Evolutionary conservation across 2,113 vertebrate species (phyloP).

Genomic region (Brevimyrus niger): DNA sequence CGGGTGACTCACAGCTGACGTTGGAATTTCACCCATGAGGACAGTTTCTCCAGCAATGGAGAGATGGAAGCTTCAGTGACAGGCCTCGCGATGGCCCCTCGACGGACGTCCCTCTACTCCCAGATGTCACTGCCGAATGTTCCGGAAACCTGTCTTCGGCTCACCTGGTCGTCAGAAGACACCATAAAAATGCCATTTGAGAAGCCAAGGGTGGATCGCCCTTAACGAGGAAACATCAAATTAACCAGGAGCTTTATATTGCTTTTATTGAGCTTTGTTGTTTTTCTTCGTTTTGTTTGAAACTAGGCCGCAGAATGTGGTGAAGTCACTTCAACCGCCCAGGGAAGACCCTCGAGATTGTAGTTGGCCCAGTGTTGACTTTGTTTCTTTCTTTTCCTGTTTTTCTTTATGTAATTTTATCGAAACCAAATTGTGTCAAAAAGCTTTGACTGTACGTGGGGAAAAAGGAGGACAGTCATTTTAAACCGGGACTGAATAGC

Average conservation of each 20-base stretch:
- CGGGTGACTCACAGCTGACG: not conserved
- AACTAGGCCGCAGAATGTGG: slow-evolving; percentile 42
- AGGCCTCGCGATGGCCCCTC: not conserved
- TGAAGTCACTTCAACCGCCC: slow-evolving; percentile 31
- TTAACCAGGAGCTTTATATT: slow-evolving; percentile 8
- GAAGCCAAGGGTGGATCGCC: not conserved
- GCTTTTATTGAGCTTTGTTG: slow-evolving; percentile 7
- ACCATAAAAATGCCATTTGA: not conserved
- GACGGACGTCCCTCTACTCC: not conserved
- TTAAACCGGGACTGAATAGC: not conserved
- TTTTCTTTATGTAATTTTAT: slow-evolving; percentile 43
- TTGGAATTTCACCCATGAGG: not conserved
- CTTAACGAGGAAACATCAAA: not conserved
- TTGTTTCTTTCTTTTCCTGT: slow-evolving; percentile 36
- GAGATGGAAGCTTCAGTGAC: not conserved
- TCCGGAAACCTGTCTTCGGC: not conserved
- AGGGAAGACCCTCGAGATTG: slow-evolving; percentile 41
- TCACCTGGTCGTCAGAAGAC: not conserved
- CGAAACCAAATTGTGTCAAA: slow-evolving; percentile 56
- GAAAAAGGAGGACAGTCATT: slow-evolving; percentile 37
- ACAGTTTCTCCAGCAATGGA: not conserved
- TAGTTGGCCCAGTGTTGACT: slow-evolving; percentile 28
- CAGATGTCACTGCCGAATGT: not conserved
- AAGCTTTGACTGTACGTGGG: slow-evolving; percentile 58
- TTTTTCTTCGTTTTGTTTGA: slow-evolving; percentile 17